Conservation (phyloP, 2,113 vertebrate genomes). For the Ophiodon elongatus region DNA sequence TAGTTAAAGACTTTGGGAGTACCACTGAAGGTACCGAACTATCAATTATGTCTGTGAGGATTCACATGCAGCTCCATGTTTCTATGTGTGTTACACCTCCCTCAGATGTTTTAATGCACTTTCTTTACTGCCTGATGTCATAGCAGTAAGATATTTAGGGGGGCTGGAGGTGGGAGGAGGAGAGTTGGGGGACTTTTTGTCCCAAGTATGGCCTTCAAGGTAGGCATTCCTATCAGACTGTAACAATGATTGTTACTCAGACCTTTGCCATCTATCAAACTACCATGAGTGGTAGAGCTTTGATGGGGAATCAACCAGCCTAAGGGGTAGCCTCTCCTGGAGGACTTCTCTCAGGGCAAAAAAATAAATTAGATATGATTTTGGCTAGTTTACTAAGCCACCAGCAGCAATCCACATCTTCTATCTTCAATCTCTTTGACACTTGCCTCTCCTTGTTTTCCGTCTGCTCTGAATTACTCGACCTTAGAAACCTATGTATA, state of each 20-base stretch:
- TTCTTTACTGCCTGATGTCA: not conserved
- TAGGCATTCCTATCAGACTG: not conserved
- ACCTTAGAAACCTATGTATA: not conserved
- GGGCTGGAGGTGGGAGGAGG: not conserved
- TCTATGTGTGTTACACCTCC: not conserved
- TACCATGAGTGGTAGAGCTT: not conserved
- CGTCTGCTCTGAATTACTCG: not conserved
- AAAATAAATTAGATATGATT: not conserved
- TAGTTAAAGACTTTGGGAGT: not conserved
- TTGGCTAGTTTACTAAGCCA: not conserved
- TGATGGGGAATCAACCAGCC: not conserved
- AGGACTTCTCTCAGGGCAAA: not conserved
- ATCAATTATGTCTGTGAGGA: not conserved
- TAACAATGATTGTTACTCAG: not conserved
- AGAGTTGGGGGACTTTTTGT: not conserved
- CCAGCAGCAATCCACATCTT: not conserved
- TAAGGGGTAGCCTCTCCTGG: not conserved
- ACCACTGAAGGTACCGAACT: not conserved
- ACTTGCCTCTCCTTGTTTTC: not conserved
- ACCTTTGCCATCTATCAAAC: conserved; percentile 1
- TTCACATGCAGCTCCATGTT: not conserved
- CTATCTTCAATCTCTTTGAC: not conserved
- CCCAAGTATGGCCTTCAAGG: not conserved
- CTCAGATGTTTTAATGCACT: not conserved
- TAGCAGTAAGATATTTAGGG: not conserved